Base-by-base conservation (phyloP, 2,113 vertebrate species). In the Meles meles region DNA sequence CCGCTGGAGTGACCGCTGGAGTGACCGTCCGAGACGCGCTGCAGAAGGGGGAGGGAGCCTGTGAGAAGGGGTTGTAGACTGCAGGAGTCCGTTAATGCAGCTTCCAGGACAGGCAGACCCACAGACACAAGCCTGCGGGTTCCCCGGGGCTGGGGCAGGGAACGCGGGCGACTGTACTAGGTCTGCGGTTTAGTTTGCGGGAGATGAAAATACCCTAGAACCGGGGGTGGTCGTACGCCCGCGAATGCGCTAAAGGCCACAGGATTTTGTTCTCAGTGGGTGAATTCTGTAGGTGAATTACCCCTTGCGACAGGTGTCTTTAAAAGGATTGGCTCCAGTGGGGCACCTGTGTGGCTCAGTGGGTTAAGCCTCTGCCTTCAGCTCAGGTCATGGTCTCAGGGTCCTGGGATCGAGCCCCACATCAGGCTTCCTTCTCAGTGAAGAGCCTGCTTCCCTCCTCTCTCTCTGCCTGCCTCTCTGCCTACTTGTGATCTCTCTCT, bases 21-120 rank as follows among this genome's bases (percentile, higher is more conserved):
- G 71, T 10, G 17, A 9, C 11, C 18, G 2, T 15, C 7, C 0
- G 6, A 31, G 31, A 44, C 5, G 0, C 1, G 6, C 3, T 0
- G 20, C 4, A 20, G 42, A 20, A 39, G 15, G 63, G 83, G 63
- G 65, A n/a, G 23, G 42, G 18, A 29, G 29, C 25, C 47, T 12
- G 25, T 85, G 18, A 5, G 7, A 69, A 72, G n/a, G 9, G 39
- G 44, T 8, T 13, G 18, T 12, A 18, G 29, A 11, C 3, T 3
- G 42, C 31, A 2, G 7, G 57, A 37, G 29, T 20, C 8, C 34
- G 0, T 29, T 29, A 29, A 7, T 4, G 72, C 12, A 15, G 25
- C 72, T 29, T 44, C 25, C 72, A 27, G 72, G 17, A 44, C 34
- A n/a, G 65, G 65, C 65, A 20, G 15, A n/a, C 3, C 34, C 65